A percentile compares a stretch with the other conserved stretches of the same genome.
Conservation (phyloP, 2,113 vertebrate genomes). For the Pedionomus torquatus region DNA sequence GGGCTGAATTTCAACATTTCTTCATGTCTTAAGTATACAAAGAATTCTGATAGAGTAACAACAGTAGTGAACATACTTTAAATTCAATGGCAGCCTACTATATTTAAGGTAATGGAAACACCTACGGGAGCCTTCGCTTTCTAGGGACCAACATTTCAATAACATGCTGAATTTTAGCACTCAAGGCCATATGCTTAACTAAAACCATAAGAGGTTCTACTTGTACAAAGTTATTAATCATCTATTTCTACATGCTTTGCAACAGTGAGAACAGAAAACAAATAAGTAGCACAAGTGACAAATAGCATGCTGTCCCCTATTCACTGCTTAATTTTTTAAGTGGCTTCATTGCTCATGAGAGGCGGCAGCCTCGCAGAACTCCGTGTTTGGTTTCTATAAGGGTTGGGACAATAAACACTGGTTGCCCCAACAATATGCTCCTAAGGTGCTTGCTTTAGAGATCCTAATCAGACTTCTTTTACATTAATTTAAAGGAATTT, state of each 20-base stretch:
- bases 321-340: neutral
- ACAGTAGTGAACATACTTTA: neutral
- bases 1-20: neutral
- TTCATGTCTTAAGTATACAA: neutral
- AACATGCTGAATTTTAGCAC: neutral
- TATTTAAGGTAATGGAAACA: neutral
- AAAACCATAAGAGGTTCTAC: neutral
- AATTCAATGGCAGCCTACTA: neutral
- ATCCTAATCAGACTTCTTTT: neutral
- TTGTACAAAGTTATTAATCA: neutral
- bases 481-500: neutral
- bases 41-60: neutral
- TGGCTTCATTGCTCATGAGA: neutral
- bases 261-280: neutral
- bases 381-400: neutral
- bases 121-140: neutral
- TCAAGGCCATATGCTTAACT: neutral
- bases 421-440: accelerated
- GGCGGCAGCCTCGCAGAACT: neutral
- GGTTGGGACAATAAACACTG: neutral
- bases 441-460: neutral
- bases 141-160: neutral
- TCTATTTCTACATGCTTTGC: neutral
- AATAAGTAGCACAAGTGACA: neutral
- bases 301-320: neutral